Base-by-base conservation (phyloP, 2,888 invertebrate genomes). In the Melikaiella ostensackeni region DNA sequence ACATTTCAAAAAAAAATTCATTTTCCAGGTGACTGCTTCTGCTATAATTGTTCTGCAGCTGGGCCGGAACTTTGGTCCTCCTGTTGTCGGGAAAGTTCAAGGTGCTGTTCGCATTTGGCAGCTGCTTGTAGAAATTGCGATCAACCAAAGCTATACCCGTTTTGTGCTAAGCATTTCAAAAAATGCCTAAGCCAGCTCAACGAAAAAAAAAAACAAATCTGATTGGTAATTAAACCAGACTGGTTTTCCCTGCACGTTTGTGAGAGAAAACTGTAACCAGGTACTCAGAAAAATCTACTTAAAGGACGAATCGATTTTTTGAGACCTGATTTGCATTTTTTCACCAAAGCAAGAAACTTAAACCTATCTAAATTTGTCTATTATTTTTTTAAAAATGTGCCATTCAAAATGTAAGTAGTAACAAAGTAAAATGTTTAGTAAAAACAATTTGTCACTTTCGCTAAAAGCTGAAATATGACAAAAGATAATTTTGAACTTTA, bases 121-220 rank as follows among this genome's bases (percentile, higher is more conserved):
- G 90, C 90, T 1, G 92, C 92, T 11, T 92, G 92, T 81, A 88
- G 91, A 21, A 90, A 88, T 27, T 92, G 92, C 79, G 91, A 92
- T 79, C 90, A 90, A 57, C 89, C 90, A 4, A 81, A 84, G 6
- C 84, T 92, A 46, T 88, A 89, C 78, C 88, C 89, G 9, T 92
- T 92, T 78, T 92, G 92, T 80, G 87, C 89, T 24, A 91, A 91
- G 77, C 88, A 91, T 79, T 92, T 92, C 81, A 91, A 91, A 75
- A 91, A 91, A 80, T 92, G 92, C 77, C 79, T 89, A 9, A 76
- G 77, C 24, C 87, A 87, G 8, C 77, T 84, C 4, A 86, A 87
- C 75, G 86, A 86, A n/a, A 30, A 88, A 87, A 88, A 86, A 75
- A 87, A 88, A 46, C 83, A 79, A 64, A 27, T 75, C 57, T 77